phyloP scores from a whole-genome alignment of 2,888 invertebrate species.

The Trichogramma dendrolimi region DNA sequence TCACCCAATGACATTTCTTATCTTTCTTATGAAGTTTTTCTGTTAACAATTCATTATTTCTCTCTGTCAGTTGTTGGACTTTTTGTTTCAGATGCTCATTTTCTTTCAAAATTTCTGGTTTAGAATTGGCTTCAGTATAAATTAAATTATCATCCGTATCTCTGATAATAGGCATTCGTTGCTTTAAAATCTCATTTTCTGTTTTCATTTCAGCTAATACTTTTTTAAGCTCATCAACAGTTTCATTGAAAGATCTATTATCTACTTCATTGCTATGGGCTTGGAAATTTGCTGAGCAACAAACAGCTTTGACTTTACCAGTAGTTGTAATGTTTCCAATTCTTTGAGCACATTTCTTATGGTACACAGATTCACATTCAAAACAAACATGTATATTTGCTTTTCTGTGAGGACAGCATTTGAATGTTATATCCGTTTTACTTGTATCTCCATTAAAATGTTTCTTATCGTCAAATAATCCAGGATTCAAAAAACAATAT shows the following conservation, averaged over 20 bases:
- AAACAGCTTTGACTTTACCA: slow-evolving; percentile 13
- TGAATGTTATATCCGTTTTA: slow-evolving; percentile 17
- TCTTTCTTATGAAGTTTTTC: slow-evolving; percentile 14
- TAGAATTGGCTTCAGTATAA: slow-evolving; percentile 12
- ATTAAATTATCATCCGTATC: slow-evolving; percentile 13
- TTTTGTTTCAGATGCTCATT: slow-evolving; percentile 20
- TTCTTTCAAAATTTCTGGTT: slow-evolving; percentile 20
- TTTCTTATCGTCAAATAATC: slow-evolving; percentile 38
- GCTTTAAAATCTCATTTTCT: slow-evolving; percentile 20
- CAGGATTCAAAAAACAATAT: slow-evolving; percentile 46
- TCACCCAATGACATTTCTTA: slow-evolving; percentile 21
- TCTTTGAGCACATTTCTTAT: slow-evolving; percentile 22
- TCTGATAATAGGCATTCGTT: slow-evolving; percentile 10
- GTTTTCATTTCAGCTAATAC: slow-evolving; percentile 10
- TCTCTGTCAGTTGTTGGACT: slow-evolving; percentile 8
- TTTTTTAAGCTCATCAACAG: slow-evolving; percentile 18
- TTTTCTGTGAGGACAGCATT: slow-evolving; percentile 28
- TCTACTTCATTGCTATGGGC: slow-evolving; percentile 10
- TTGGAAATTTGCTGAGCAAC: slow-evolving; percentile 10
- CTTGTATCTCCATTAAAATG: slow-evolving; percentile 3
- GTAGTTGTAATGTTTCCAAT: slow-evolving; percentile 8
- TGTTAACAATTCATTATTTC: slow-evolving; percentile 18
- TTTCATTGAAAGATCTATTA: slow-evolving; percentile 12
- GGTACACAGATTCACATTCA: slow-evolving; percentile 25
- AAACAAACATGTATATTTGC: slow-evolving; percentile 24